Base-by-base conservation (phyloP, 2,797 vertebrate genomes). In the Sebastes taczanowskii region DNA sequence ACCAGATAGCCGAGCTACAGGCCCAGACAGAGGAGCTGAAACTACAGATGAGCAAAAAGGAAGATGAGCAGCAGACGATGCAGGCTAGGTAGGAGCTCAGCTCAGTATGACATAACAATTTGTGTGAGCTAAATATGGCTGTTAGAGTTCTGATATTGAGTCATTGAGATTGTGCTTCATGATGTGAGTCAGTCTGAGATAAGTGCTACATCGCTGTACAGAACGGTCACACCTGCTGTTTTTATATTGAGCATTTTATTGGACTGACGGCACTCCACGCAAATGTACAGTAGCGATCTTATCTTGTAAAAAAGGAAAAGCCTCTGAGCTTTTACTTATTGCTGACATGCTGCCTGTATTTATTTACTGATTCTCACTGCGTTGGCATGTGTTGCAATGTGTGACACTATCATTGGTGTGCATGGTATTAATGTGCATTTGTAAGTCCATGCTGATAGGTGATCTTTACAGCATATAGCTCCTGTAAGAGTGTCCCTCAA, bases 1-100 rank as follows among this genome's bases (percentile, higher is more conserved):
- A 99, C 93, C 99, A 99, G 95, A 98, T 99, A 32, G 94, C 96
- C 0, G 99, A 99, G 94, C 95, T 99, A 2, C 98, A 99, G 89
- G 95, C 96, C 4, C 98, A 99, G 88, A 97, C 96, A 1, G 98
- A 99, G 6, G 99, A 99, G 86, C 91, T 98, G 30, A 99, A 99
- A 88, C 83, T 95, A 64, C 98, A 98, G 88, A 84, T 99, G 90
- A 92, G 95, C 86, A 99, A 99, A 93, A 99, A 99, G 46, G 99
- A 99, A 52, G 99, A 99, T 56, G 98, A 99, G 86, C 97, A 99
- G 49, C 98, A 99, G 95, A 92, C 96, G 55, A 95, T 98, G 70
- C 93, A 95, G 84, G 22, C 94, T 4, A 95, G 96, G 96, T 96
- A 84, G 35, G 18, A 13, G 20, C 65, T 29, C 56, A 23, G 11